Evolutionary conservation across 2,888 invertebrate species (phyloP), one percentile per base, ranked within the genome.

Genomic region (Copidosoma aretas): DNA sequence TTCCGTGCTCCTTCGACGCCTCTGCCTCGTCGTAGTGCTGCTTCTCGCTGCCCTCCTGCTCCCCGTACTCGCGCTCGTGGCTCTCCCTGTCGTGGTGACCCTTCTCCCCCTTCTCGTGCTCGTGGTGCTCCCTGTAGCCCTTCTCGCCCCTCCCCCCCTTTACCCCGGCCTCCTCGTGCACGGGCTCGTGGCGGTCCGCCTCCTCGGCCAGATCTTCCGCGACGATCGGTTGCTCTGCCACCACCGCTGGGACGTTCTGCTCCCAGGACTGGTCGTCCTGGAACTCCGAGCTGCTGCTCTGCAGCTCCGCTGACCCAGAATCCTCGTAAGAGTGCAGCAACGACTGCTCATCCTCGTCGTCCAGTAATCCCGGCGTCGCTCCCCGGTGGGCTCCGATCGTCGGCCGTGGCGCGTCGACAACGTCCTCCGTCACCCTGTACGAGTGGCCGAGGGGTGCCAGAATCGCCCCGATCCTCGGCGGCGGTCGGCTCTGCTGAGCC

Each of bases 71-170:
- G 22, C 89, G 89, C 21, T 86, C 85, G 75, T 91, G 89, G 49
- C 87, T 86, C 76, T 91, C 91, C 73, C 90, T 90, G 77, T 91
- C 90, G 78, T 91, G 91, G 77, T 91, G 89, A 0, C 92, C 91
- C 66, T 83, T 83, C 67, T 82, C 78, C 0, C 77, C 81, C 52
- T 82, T 78, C 67, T 83, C 82, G 72, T 82, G 79, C 61, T 82
- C 80, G 73, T 84, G 82, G 71, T 75, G 73, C 46, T 76, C 75
- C 39, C 80, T 75, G 70, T 80, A 80, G 43, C 74, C 82, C 82
- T 53, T 79, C 73, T 63, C 72, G 17, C 63, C 71, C 4, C 63
- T 71, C 21, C 70, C 58, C 0, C 21, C 60, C 25, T 60, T 70
- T 1, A 53, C 56, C 14, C 46, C 53, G 0, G 58, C 61, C 17